A percentile compares a stretch with the other conserved stretches of the same genome.
These are phyloP conservation scores for Percina caprodes DNA, from an alignment of 2,113 vertebrate species.

Conservation along the genomic window DNA sequence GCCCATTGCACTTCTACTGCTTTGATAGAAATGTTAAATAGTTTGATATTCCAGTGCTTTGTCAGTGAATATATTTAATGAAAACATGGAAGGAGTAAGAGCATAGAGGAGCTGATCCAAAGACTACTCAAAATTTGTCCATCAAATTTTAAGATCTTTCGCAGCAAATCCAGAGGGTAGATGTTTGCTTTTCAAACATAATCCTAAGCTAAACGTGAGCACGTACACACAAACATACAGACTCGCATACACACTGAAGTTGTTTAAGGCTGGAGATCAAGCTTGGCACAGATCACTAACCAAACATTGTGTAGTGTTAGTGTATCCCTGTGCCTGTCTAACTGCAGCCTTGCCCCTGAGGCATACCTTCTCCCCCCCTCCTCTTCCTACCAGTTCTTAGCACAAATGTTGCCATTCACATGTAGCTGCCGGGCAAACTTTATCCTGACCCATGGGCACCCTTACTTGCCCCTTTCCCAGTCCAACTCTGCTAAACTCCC, in stretches of 20 bases:
- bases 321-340: constrained; percentile 52
- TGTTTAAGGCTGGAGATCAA: constrained; percentile 46
- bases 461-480: constrained; percentile 42
- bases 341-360: constrained; percentile 40
- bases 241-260: constrained; percentile 24
- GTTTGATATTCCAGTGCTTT: constrained; percentile 26
- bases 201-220: constrained; percentile 52
- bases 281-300: constrained; percentile 65
- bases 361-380: constrained; percentile 36
- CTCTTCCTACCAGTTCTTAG: constrained; percentile 37
- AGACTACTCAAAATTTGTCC: constrained; percentile 46
- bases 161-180: constrained; percentile 58
- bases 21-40: constrained; percentile 41
- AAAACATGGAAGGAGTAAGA: constrained; percentile 11
- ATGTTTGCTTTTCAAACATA: constrained; percentile 74
- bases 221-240: constrained; percentile 19
- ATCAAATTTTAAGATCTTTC: constrained; percentile 62
- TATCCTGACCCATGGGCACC: constrained; percentile 61
- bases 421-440: constrained; percentile 44
- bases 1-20: constrained; percentile 6
- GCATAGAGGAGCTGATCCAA: constrained; percentile 25
- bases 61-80: constrained; percentile 7
- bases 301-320: constrained; percentile 71
- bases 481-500: constrained; percentile 27
- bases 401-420: constrained; percentile 75